These are phyloP conservation scores for Halocaridina rubra DNA, from an alignment of 2,888 invertebrate genomes.

Conservation along the genomic window DNA sequence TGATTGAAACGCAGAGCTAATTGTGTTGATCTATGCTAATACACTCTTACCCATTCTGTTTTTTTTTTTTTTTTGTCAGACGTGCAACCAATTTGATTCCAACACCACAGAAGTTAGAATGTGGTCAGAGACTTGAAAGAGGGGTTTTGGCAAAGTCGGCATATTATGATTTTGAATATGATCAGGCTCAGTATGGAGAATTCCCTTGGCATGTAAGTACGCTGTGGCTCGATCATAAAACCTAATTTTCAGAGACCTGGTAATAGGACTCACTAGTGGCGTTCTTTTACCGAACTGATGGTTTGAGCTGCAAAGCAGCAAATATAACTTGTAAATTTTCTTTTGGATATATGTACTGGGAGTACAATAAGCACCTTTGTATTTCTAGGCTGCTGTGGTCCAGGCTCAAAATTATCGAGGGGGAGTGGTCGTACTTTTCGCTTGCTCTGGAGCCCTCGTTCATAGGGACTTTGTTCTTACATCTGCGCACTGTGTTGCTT, in stretches of 20 bases:
- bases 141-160: constrained; percentile 33
- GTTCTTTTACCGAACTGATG: too few relatives aligned
- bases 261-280: too few relatives aligned
- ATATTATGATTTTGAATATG: not conserved
- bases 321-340: too few relatives aligned
- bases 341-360: too few relatives aligned
- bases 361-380: too few relatives aligned
- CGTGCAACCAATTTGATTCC: constrained; percentile 26
- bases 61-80: constrained; percentile 7
- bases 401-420: not conserved
- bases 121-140: constrained; percentile 36
- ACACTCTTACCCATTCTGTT: too few relatives aligned
- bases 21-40: too few relatives aligned
- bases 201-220: constrained; percentile 56
- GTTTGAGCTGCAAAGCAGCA: too few relatives aligned
- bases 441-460: constrained; percentile 41
- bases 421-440: constrained; percentile 36
- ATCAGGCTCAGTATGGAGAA: constrained; percentile 48
- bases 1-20: too few relatives aligned
- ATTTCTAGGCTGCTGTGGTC: not conserved
- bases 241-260: not conserved
- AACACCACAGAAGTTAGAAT: constrained; percentile 19
- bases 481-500: constrained; percentile 47
- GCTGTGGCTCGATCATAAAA: too few relatives aligned
- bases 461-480: constrained; percentile 44